phyloP scores from a whole-genome alignment of 2,888 invertebrate species.

The Melangyna quadrimaculata region DNA sequence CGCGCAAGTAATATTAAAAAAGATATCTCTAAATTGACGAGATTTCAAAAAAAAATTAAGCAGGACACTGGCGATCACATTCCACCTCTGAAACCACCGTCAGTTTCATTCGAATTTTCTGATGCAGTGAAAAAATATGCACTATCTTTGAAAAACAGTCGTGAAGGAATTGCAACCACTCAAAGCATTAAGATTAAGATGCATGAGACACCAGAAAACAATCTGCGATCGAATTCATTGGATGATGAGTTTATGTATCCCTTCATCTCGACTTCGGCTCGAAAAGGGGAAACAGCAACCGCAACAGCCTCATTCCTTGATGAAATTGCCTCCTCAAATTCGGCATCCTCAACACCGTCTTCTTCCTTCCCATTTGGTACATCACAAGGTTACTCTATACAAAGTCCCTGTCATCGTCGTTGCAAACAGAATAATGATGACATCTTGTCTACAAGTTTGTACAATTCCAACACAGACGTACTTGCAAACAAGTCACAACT shows the following conservation, averaged over 20 bases:
- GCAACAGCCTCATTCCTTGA: neutral
- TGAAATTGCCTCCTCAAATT: neutral
- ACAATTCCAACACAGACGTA: neutral
- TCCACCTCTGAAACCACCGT: neutral
- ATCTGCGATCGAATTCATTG: neutral
- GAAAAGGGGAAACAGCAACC: too few species aligned
- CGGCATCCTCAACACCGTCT: neutral
- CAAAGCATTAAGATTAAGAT: neutral
- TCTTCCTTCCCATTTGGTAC: too few species aligned
- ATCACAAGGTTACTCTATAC: neutral
- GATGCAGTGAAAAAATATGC: neutral
- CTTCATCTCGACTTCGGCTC: too few species aligned
- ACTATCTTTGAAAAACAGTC: neutral
- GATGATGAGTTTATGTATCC: neutral
- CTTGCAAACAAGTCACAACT: neutral
- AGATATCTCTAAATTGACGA: neutral
- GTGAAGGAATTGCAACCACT: neutral
- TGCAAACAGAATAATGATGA: neutral
- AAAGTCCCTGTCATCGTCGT: neutral
- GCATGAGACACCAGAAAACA: neutral
- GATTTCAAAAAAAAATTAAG: neutral
- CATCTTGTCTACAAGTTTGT: too few species aligned
- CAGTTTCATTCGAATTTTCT: neutral
- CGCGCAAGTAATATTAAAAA: neutral
- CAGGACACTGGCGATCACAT: neutral